Conservation (phyloP, 2,797 vertebrate species). For the Alfaro cultratus region DNA sequence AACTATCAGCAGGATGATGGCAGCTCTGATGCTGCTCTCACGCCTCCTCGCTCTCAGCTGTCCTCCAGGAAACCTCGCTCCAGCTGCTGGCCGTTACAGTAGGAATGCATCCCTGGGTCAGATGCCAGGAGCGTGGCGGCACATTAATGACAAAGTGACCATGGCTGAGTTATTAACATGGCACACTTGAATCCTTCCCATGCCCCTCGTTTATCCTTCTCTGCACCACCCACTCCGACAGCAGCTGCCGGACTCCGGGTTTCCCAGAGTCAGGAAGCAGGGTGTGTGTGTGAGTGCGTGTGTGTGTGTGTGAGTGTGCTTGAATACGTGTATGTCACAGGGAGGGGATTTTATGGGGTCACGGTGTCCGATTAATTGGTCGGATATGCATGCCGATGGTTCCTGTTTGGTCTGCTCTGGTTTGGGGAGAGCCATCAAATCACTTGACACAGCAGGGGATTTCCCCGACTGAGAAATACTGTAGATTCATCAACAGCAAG, state of each 20-base stretch:
- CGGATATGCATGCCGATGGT: conserved; percentile 62
- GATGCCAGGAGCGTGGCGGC: conserved; percentile 77
- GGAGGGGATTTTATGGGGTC: conserved; percentile 67
- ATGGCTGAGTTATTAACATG: conserved; percentile 81
- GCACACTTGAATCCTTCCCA: conserved; percentile 76
- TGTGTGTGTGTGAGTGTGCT: conserved; percentile 54
- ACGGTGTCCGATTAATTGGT: conserved; percentile 68
- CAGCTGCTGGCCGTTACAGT: conserved; percentile 85
- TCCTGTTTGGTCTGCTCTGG: conserved; percentile 64
- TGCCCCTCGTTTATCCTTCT: conserved; percentile 51
- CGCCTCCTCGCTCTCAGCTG: conserved; percentile 79
- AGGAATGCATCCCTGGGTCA: conserved; percentile 84
- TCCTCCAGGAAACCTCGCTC: conserved; percentile 78
- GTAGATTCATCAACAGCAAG: conserved; percentile 3
- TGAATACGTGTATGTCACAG: conserved; percentile 58
- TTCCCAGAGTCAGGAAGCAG: conserved; percentile 68
- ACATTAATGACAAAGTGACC: conserved; percentile 79
- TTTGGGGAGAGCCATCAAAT: conserved; percentile 41
- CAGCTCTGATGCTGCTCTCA: conserved; percentile 56
- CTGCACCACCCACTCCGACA: conserved; percentile 48
- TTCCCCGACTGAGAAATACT: conserved; percentile 28
- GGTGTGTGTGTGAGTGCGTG: conserved; percentile 47
- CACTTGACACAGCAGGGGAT: conserved; percentile 40
- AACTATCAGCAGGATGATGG: conserved; percentile 54
- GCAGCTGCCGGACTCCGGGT: conserved; percentile 73